phyloP scores from a whole-genome alignment of 2,797 vertebrate species.

The Danio kyathit region DNA sequence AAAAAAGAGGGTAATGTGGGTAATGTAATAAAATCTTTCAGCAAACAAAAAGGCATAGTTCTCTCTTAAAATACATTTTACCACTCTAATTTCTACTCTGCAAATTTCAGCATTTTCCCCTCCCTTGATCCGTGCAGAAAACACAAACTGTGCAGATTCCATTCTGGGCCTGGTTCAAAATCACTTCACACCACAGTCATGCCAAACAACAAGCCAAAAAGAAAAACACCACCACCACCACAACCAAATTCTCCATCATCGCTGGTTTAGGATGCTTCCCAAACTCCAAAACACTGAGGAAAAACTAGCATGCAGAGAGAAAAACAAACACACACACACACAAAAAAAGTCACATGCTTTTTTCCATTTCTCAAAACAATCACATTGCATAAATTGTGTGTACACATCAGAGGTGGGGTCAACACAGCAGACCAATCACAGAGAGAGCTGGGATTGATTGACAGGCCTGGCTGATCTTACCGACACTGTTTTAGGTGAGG shows the following conservation, averaged over 20 bases:
- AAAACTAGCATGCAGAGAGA: conserved; percentile 19
- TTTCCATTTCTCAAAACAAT: conserved; percentile 46
- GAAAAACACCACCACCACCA: conserved; percentile 65
- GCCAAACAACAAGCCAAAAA: conserved; percentile 65
- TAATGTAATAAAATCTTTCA: too few species aligned
- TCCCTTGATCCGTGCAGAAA: background rate
- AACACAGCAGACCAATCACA: conserved; percentile 66
- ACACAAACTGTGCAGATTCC: background rate
- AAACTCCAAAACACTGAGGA: background rate
- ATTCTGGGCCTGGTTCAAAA: conserved; percentile 35
- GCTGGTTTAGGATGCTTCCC: background rate
- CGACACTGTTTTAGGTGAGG: conserved; percentile 82
- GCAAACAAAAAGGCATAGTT: too few species aligned
- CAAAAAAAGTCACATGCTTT: conserved; percentile 42
- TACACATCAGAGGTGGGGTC: conserved; percentile 2
- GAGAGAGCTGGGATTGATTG: conserved; percentile 44
- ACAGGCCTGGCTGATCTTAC: conserved; percentile 78
- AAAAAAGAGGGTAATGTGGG: too few species aligned
- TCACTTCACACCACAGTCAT: conserved; percentile 60
- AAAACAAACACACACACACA: conserved; percentile 32
- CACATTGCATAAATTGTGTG: too few species aligned
- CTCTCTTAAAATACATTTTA: too few species aligned
- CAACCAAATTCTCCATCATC: conserved; percentile 34
- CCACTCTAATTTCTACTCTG: too few species aligned
- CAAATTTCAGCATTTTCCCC: too few species aligned